These are phyloP conservation scores for Craterocephalus amniculus DNA, from an alignment of 2,797 vertebrate species.

Conservation along the genomic window DNA sequence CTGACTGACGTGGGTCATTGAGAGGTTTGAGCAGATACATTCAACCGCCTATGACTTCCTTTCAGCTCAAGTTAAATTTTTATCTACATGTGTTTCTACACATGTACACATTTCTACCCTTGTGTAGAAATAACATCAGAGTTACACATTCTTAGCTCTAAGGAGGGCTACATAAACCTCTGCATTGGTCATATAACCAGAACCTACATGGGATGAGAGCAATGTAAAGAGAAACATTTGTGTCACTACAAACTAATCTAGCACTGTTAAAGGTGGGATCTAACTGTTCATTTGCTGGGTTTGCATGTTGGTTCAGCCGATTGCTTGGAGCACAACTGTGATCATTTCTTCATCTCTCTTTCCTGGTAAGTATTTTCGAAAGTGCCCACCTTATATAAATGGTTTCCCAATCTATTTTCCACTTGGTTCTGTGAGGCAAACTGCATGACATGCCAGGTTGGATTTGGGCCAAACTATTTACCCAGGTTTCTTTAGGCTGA, in stretches of 20 bases:
- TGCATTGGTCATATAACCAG: not conserved
- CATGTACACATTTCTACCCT: not conserved
- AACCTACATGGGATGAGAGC: not conserved
- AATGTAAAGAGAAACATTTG: not conserved
- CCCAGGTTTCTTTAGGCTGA: not conserved
- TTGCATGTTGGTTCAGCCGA: not conserved
- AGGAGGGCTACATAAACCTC: not conserved
- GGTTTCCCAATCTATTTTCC: not conserved
- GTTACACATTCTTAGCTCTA: not conserved
- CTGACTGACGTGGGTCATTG: no score
- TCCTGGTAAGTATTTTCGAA: not conserved
- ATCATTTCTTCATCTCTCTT: not conserved
- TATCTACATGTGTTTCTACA: no score
- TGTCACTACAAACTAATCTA: not conserved
- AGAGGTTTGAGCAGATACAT: no score
- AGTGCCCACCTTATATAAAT: not conserved
- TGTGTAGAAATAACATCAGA: not conserved
- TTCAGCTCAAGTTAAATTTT: not conserved
- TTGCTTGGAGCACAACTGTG: not conserved
- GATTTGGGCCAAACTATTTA: not conserved
- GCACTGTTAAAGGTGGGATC: not conserved
- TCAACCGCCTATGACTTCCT: not conserved
- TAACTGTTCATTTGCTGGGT: not conserved
- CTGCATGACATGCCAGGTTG: not conserved
- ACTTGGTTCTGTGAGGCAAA: not conserved